Base-by-base conservation (phyloP, 1,140 invertebrate genomes). In the Diorhabda carinulata region DNA sequence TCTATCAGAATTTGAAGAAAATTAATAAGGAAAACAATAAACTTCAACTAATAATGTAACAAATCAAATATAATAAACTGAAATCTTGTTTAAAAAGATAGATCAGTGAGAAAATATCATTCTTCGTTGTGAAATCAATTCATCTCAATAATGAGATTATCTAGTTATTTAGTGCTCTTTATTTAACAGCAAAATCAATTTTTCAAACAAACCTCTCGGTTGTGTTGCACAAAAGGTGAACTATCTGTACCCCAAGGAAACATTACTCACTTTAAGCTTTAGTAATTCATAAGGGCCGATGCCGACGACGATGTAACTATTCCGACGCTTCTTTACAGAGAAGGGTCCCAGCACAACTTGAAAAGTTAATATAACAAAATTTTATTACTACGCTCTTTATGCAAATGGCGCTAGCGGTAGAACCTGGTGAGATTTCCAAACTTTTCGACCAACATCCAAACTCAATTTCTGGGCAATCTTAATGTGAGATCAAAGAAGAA, bases 251-350 rank as follows among this genome's bases (percentile, higher is more conserved):
- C 60, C 59, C 7, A 57, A 63, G 67, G 67, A 59, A 43, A 68
- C 63, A 68, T 68, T 63, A 63, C 61, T 68, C 59, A 68, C 61
- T 68, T 62, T 52, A 63, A 68, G 61, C 61, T 62, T 68, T 61
- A 63, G 59, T 63, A 62, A 68, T 68, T 68, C 67, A 68, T 68
- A 68, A 68, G 45, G 59, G 25, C 25, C 25, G 25, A 25, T 25
- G 25, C 43, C 67, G 61, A 9, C 9, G 42, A 6, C 47, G 6
- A 52, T 8, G 47, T 52, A 8, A 52, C 47, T n/a, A n/a, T 52
- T n/a, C 47, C 47, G 47, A n/a, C 47, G 47, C 47, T 52, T 52
- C 47, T 52, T 67, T 60, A 43, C 57, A 67, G 59, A 47, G 44
- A 45, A n/a, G 43, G 43, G 5, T 25, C 10, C 25, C 44, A 10